Evolutionary conservation across 2,888 invertebrate genomes (phyloP), one percentile per base, ranked within the genome.

Genomic region (Girardia tigrina): DNA sequence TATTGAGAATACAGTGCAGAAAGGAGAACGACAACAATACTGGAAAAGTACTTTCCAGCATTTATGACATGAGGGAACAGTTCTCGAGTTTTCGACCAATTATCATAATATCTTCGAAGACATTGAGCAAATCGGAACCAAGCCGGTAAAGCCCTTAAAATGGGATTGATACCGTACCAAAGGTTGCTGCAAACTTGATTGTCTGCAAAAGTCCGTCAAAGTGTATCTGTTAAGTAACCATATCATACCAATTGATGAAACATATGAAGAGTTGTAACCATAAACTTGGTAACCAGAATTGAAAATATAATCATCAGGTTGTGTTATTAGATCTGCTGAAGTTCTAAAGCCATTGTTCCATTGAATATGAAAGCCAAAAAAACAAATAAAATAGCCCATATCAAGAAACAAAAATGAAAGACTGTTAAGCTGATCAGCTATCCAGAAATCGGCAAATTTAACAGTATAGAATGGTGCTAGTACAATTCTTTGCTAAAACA

Each of bases 41-140:
- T 92, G 0, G 95, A 94, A 0, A 94, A 91, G 84, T 99, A 99
- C 86, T 98, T 98, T 76, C 92, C 93, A 0, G 98, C 98, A 85
- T 99, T 99, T 0, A 91, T 92, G 75, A 98, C 87, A 87, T 98
- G 98, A 12, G 95, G 94, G 76, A 83, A 83, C 26, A 81, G 78
- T 0, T 82, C 80, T 1, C 82, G 83, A 86, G 93, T 93, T 0
- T 90, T 90, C 82, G 94, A 92, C 79, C 89, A 88, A 0, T 93
- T 91, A 85, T 98, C 98, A 0, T 92, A 87, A 85, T 94, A 99
- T 78, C 98, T 90, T 0, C 97, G 88, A 75, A 98, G 85, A 81
- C 97, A 99, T 84, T 98, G 97, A 75, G 94, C 92, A 86, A 98
- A 97, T 29, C 98, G 89, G 79, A 93, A 92, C 93, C 94, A 95